A percentile compares a stretch with the other conserved stretches of the same genome.
Conservation (phyloP, 1,140 invertebrate species). For the Neodiprion lecontei region DNA sequence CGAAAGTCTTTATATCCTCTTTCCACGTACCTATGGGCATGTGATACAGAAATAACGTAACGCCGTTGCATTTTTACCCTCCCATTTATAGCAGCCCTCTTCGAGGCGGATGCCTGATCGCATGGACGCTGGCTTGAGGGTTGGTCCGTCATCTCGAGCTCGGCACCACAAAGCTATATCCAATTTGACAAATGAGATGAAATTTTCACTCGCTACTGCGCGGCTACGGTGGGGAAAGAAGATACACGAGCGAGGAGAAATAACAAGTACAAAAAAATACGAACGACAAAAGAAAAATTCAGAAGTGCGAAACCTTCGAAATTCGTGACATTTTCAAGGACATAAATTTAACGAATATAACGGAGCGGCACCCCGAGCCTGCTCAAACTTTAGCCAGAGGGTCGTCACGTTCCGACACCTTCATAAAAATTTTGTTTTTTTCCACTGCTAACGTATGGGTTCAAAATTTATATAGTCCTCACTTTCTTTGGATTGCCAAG, state of each 20-base stretch:
- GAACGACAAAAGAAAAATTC: no score
- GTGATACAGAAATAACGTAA: neutral
- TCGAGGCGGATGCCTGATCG: neutral
- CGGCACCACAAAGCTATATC: neutral
- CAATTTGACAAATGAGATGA: neutral
- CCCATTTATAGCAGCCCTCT: neutral
- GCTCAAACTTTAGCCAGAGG: neutral
- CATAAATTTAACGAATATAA: neutral
- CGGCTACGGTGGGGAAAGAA: neutral
- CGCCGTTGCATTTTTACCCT: neutral
- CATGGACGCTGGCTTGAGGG: neutral
- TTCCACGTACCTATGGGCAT: neutral
- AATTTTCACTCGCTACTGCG: neutral
- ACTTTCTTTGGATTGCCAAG: neutral
- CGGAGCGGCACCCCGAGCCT: neutral
- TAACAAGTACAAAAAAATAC: neutral
- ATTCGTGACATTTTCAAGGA: constrained; percentile 2
- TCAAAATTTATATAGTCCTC: constrained; percentile 3
- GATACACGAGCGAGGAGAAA: neutral
- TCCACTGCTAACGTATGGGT: neutral
- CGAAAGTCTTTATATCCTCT: neutral
- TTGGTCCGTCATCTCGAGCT: neutral
- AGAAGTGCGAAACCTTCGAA: neutral
- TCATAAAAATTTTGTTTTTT: constrained; percentile 2
- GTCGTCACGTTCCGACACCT: constrained; percentile 2